Percentiles rank a stretch among this genome's conserved stretches.
Conservation (phyloP, 2,888 invertebrate species). For the Sesia apiformis region DNA sequence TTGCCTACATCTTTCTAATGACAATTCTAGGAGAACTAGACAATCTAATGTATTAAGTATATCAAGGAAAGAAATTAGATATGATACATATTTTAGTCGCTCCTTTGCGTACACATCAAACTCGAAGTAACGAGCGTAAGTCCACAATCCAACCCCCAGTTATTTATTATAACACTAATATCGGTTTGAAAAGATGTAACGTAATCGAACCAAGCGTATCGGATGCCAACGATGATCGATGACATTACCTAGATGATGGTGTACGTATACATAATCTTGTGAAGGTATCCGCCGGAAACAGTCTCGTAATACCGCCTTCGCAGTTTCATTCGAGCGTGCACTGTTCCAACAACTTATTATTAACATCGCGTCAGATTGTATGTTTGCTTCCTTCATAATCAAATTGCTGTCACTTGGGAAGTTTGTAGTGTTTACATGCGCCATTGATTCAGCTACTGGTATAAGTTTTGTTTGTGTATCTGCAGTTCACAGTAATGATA, state of each 20-base stretch:
- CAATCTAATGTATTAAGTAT: too few relatives aligned
- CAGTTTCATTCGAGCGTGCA: conserved; percentile 46
- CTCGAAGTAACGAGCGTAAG: too few relatives aligned
- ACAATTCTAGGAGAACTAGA: too few relatives aligned
- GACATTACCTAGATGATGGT: background rate
- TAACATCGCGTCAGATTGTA: conserved; percentile 1
- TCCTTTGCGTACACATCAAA: too few relatives aligned
- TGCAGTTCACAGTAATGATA: too few relatives aligned
- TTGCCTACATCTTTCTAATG: too few relatives aligned
- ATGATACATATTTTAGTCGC: too few relatives aligned
- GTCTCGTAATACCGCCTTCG: conserved; percentile 39
- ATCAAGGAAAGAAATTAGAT: too few relatives aligned
- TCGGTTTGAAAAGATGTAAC: background rate
- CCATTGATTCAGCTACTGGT: conserved; percentile 13
- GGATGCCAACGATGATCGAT: background rate
- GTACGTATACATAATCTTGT: background rate
- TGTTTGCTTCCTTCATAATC: conserved; percentile 43
- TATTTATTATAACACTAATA: too few relatives aligned
- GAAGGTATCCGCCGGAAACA: conserved; percentile 51
- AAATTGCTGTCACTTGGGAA: conserved; percentile 21
- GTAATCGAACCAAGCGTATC: background rate
- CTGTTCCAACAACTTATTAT: conserved; percentile 48
- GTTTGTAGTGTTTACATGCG: conserved; percentile 35
- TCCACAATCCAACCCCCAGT: too few relatives aligned
- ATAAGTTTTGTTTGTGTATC: background rate